These are phyloP conservation scores for Halcyon leucocephala DNA, from an alignment of 2,797 vertebrate species.

Conservation along the genomic window DNA sequence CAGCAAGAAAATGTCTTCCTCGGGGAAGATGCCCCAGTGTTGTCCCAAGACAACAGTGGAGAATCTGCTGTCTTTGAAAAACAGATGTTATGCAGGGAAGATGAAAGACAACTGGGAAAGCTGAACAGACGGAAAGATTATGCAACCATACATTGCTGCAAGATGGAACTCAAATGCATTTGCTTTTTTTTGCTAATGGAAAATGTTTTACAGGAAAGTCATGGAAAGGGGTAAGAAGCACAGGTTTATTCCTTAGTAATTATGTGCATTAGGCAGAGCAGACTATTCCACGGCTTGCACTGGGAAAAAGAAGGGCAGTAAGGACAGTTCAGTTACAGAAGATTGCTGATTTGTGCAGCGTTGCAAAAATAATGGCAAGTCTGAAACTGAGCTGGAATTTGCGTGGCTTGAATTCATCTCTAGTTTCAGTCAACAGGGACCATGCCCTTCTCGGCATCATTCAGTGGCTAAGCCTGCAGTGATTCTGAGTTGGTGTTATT, in stretches of 20 bases:
- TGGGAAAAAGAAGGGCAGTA: neutral
- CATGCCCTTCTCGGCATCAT: neutral
- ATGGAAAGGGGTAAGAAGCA: neutral
- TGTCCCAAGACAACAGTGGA: conserved; percentile 30
- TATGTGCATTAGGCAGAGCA: neutral
- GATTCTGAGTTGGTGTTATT: neutral
- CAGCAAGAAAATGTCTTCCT: conserved; percentile 51
- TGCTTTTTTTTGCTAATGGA: neutral
- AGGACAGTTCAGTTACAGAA: neutral
- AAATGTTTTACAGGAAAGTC: neutral
- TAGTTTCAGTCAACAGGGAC: conserved; percentile 38
- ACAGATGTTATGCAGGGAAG: neutral
- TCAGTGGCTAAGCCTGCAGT: neutral
- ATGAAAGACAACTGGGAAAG: neutral
- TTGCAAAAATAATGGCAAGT: conserved; percentile 37
- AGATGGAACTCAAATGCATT: neutral
- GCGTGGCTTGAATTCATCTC: conserved; percentile 33
- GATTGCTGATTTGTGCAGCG: neutral
- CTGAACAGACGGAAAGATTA: conserved; percentile 14
- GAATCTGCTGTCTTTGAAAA: conserved; percentile 55
- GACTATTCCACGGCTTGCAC: neutral
- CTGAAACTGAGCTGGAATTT: conserved; percentile 43
- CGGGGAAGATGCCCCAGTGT: conserved; percentile 48
- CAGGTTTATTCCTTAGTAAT: neutral
- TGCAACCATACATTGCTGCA: neutral